Conservation (phyloP, 2,888 invertebrate genomes). For the Hermaeophaga mercurialis region DNA sequence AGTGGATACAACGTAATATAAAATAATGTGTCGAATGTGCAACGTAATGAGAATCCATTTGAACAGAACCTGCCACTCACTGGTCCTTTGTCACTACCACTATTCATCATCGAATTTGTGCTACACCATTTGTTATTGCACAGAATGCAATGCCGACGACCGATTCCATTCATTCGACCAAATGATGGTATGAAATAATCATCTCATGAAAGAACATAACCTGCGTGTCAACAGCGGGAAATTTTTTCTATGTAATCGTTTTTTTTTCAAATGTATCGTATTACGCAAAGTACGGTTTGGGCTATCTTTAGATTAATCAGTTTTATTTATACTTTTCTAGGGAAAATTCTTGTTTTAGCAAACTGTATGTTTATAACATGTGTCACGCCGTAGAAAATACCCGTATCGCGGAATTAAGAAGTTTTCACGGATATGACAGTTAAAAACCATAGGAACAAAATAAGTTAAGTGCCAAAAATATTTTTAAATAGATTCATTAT, state of each 20-base stretch:
- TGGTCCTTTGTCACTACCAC: conserved; percentile 45
- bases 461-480: too few species aligned
- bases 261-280: too few species aligned
- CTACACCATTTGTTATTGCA: conserved; percentile 49
- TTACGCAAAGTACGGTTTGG: too few species aligned
- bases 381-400: too few species aligned
- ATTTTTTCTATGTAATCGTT: background rate
- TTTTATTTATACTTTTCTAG: too few species aligned
- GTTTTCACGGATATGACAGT: too few species aligned
- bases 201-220: conserved; percentile 3
- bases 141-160: conserved; percentile 23
- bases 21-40: conserved; percentile 52
- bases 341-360: too few species aligned
- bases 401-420: too few species aligned
- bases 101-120: conserved; percentile 55
- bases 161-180: conserved; percentile 24
- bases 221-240: background rate
- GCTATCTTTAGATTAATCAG: too few species aligned
- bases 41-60: conserved; percentile 49
- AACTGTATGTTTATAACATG: too few species aligned
- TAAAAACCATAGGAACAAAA: too few species aligned
- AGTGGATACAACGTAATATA: conserved; percentile 27
- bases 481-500: too few species aligned
- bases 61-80: conserved; percentile 49
- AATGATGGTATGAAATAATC: conserved; percentile 21